These are phyloP conservation scores for Drosophila mayaguana DNA, from an alignment of 2,888 invertebrate species.

Conservation along the genomic window DNA sequence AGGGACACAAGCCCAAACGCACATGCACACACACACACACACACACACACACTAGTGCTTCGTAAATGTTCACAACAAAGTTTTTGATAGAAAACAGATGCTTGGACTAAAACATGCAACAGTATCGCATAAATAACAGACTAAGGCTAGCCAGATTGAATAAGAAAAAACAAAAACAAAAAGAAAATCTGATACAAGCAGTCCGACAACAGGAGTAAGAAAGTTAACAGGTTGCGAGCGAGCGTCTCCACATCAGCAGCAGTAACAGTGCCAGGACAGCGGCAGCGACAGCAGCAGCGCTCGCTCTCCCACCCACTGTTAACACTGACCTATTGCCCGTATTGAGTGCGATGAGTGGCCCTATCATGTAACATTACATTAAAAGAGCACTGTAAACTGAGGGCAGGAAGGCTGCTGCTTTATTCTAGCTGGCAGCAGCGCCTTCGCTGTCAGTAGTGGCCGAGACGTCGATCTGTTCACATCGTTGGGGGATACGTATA, in stretches of 20 bases:
- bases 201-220: constrained; percentile 13
- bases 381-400: constrained; percentile 38
- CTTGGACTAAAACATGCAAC: constrained; percentile 69
- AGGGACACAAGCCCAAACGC: constrained; percentile 25
- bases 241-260: constrained; percentile 9
- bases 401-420: constrained; percentile 9
- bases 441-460: constrained; percentile 69
- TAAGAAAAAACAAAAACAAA: constrained; percentile 30
- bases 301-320: constrained; percentile 40
- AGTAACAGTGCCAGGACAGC: constrained; percentile 29
- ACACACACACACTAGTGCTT: constrained; percentile 24
- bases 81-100: constrained; percentile 76
- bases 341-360: constrained; percentile 32
- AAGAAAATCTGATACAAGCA: constrained; percentile 11
- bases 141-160: constrained; percentile 71
- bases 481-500: constrained; percentile 45
- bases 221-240: constrained; percentile 6
- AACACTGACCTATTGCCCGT: constrained; percentile 69
- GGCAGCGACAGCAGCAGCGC: constrained; percentile 19
- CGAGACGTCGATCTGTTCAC: constrained; percentile 76
- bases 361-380: constrained; percentile 31
- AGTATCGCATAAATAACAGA: constrained; percentile 72
- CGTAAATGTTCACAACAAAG: constrained; percentile 59
- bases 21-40: background rate
- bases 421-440: constrained; percentile 30